Percentiles rank a stretch among this genome's conserved stretches.
These are phyloP conservation scores for Hycleus phaleratus DNA, from an alignment of 1,140 invertebrate species.

Conservation along the genomic window DNA sequence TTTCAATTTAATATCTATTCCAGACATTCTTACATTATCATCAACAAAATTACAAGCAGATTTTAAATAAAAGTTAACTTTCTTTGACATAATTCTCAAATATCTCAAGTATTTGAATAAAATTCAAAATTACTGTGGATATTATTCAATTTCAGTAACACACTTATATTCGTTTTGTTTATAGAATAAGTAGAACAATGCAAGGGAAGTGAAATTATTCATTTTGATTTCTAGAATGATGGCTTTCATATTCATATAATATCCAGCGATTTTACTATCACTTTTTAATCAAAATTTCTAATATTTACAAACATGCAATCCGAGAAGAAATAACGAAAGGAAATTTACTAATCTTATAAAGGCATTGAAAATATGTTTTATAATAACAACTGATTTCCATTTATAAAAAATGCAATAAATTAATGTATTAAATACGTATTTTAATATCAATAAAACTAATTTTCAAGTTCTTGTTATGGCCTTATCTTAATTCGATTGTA, in stretches of 20 bases:
- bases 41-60: slow-evolving; percentile 10
- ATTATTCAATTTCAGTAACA: slow-evolving; percentile 12
- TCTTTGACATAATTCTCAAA: slow-evolving; percentile 23
- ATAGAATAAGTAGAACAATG: slow-evolving; percentile 13
- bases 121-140: slow-evolving; percentile 6
- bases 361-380: no score
- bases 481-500: no score
- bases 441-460: no score
- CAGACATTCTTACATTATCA: background rate
- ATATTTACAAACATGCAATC: no score
- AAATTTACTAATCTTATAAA: no score
- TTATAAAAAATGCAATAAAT: no score
- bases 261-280: slow-evolving; percentile 10
- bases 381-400: no score
- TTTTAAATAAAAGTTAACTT: slow-evolving; percentile 14
- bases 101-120: slow-evolving; percentile 13
- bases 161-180: slow-evolving; percentile 1
- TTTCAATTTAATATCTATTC: no score
- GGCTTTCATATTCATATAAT: slow-evolving; percentile 8
- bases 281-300: background rate
- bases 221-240: slow-evolving; percentile 11
- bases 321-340: no score
- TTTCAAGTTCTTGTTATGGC: no score
- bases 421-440: no score
- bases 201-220: slow-evolving; percentile 13